These are phyloP conservation scores for Spodoptera littoralis DNA, from an alignment of 2,888 invertebrate genomes.

Conservation along the genomic window DNA sequence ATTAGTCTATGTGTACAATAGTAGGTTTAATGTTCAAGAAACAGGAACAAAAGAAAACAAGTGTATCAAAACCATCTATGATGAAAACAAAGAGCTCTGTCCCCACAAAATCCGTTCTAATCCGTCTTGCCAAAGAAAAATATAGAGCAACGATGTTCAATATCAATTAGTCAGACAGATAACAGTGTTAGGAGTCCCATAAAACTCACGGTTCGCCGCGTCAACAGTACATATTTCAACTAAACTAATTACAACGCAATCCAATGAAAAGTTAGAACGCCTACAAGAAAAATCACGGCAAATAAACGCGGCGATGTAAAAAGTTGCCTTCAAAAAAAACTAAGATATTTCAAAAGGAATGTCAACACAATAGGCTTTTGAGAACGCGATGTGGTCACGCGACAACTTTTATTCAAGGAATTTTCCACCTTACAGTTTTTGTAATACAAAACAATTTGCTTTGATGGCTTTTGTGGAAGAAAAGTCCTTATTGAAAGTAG, in stretches of 20 bases:
- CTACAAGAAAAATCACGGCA: conserved; percentile 53
- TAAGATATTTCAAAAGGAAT: conserved; percentile 60
- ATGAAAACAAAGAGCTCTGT: conserved; percentile 32
- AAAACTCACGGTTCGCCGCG: conserved; percentile 63
- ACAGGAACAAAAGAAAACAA: conserved; percentile 20
- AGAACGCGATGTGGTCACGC: conserved; percentile 62
- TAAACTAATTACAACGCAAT: conserved; percentile 37
- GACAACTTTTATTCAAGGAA: conserved; percentile 28
- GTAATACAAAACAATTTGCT: conserved; percentile 12
- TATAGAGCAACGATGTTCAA: conserved; percentile 64
- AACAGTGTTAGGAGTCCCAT: conserved; percentile 69
- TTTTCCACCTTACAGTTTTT: background rate
- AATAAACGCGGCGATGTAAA: conserved; percentile 63
- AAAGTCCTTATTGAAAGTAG: conserved; percentile 22
- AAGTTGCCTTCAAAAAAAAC: conserved; percentile 47
- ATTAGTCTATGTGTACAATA: too few relatives aligned
- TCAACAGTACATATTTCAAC: conserved; percentile 49
- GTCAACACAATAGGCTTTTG: conserved; percentile 57
- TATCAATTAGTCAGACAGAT: conserved; percentile 78
- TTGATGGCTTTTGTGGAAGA: background rate
- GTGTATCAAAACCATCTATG: conserved; percentile 1
- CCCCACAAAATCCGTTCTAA: conserved; percentile 31
- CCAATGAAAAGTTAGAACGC: conserved; percentile 58
- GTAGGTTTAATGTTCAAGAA: too few relatives aligned
- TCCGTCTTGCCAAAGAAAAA: conserved; percentile 60